phyloP scores from a whole-genome alignment of 2,113 vertebrate genomes.

The Trogon surrucura region DNA sequence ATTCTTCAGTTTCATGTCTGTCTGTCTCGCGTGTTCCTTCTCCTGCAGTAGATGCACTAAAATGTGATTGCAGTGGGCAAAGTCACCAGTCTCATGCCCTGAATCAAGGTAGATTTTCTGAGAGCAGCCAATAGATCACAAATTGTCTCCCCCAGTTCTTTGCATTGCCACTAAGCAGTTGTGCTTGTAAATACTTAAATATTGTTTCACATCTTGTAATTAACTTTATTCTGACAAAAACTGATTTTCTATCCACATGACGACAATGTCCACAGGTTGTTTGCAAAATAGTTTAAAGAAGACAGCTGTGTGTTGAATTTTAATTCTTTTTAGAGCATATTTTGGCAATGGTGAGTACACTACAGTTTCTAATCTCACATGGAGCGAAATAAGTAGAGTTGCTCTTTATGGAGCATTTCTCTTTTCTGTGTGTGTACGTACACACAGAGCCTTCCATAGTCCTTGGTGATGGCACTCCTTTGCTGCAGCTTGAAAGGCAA shows the following conservation, averaged over 20 bases:
- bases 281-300: background rate
- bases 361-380: background rate
- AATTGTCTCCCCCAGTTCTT: background rate
- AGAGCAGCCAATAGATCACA: background rate
- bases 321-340: background rate
- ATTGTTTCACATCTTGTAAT: background rate
- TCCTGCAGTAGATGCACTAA: background rate
- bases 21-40: background rate
- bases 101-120: conserved; percentile 6
- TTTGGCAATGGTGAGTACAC: background rate
- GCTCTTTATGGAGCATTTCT: background rate
- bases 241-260: background rate
- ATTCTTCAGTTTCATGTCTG: background rate
- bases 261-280: background rate
- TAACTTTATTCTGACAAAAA: background rate
- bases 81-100: background rate
- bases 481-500: background rate
- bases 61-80: background rate
- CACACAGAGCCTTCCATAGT: background rate
- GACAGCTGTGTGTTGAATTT: background rate
- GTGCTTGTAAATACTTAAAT: background rate
- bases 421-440: background rate
- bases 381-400: background rate
- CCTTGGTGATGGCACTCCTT: background rate
- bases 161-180: background rate